A percentile compares a stretch with the other conserved stretches of the same genome.
Conservation (phyloP, 2,113 vertebrate species). For the Mormyrus lacerda region DNA sequence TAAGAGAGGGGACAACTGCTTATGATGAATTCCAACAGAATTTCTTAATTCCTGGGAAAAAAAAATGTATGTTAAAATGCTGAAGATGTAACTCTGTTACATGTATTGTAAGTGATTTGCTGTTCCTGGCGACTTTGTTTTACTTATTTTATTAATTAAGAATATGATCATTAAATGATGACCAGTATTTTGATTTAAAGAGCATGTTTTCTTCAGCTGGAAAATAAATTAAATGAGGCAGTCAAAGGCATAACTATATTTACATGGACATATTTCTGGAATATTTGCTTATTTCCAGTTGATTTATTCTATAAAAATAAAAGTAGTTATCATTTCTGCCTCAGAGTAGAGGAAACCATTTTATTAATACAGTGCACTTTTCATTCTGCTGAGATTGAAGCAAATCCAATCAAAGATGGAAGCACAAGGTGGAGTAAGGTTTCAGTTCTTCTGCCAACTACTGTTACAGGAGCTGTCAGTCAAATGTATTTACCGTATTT, state of each 20-base stretch:
- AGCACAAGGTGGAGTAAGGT: not conserved
- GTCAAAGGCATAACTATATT: not conserved
- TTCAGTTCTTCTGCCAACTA: not conserved
- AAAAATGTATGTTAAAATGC: slow-evolving; percentile 41
- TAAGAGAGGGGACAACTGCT: slow-evolving; percentile 23
- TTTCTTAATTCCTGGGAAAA: slow-evolving; percentile 40
- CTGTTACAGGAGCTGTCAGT: not conserved
- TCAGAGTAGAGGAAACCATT: not conserved
- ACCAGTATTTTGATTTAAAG: not conserved
- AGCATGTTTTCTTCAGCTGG: not conserved
- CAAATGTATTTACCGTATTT: not conserved
- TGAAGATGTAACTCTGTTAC: not conserved
- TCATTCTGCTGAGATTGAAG: not conserved
- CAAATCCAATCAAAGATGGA: not conserved
- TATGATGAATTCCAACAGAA: slow-evolving; percentile 28
- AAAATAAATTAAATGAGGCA: not conserved
- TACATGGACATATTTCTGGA: not conserved
- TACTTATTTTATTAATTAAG: not conserved
- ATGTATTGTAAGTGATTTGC: not conserved
- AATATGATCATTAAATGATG: not conserved
- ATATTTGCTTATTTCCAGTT: not conserved
- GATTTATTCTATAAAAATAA: not conserved
- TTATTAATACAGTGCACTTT: not conserved
- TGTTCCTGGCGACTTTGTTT: slow-evolving; percentile 11
- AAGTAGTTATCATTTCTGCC: not conserved